Base-by-base conservation (phyloP, 2,797 vertebrate genomes). In the Gallirallus australis region DNA sequence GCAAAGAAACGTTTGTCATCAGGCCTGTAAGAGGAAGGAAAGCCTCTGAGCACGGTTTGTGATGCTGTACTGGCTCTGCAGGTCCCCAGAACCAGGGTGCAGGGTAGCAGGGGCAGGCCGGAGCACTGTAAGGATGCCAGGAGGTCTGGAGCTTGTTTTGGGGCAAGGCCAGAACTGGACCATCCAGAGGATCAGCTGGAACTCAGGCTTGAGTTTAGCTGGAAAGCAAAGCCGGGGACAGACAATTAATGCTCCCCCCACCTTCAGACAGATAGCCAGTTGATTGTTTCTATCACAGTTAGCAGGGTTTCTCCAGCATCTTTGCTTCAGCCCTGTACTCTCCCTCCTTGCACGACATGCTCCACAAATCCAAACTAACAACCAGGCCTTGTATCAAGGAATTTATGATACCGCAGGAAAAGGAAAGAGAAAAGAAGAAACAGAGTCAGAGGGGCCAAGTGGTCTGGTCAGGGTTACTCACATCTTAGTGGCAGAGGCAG, bases 401-500 rank as follows among this genome's bases (percentile, higher is more conserved):
- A 72, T 94, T 91, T 61, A 71, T 91, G 57, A 71, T 78, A n/a
- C 50, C 25, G 57, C 0, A 0, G 79, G 35, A 72, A 82, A 91
- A 77, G 31, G 78, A 85, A 91, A 78, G 50, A n/a, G 25, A 70
- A 82, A 80, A 78, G 75, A 89, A 85, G 69, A 85, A 96, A 65
- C 7, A 0, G 1, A 85, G 56, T 71, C 6, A 6, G 72, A 64
- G 27, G 13, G 59, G 64, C 76, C 57, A 86, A 91, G 89, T 31
- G 23, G 30, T 91, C 82, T 94, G 91, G 45, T 90, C 87, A 94
- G 40, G 72, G 82, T 93, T 90, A 78, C 70, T 91, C 72, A 86
- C 77, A 93, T 80, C 47, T 91, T 85, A 57, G 57, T 4, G 3
- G 37, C 61, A 90, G 89, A 80, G 53, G 47, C 71, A 94, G 72